A percentile compares a stretch with the other conserved stretches of the same genome.
Conservation (phyloP, 2,797 vertebrate genomes). For the Cyclopterus lumpus region DNA sequence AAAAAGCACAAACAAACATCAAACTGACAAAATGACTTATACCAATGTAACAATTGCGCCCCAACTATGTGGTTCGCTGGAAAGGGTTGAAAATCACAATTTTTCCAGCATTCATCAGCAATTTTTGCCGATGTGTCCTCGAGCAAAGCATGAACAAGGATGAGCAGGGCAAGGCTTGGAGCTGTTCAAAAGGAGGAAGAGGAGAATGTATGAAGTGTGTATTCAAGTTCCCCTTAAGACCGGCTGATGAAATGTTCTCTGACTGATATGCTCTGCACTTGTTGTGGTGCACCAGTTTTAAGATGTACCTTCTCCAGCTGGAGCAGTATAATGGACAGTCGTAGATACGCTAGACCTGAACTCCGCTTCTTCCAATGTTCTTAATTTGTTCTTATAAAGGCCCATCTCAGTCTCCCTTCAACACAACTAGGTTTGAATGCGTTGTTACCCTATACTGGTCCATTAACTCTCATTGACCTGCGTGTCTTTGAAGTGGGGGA, state of each 20-base stretch:
- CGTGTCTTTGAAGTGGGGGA: slow-evolving; percentile 66
- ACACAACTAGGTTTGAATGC: slow-evolving; percentile 30
- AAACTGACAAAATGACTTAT: not conserved
- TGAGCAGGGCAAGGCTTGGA: slow-evolving; percentile 46
- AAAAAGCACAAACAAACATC: not conserved
- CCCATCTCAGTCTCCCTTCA: not conserved
- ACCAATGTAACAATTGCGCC: not conserved
- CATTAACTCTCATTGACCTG: slow-evolving; percentile 65
- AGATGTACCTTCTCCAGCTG: slow-evolving; percentile 24
- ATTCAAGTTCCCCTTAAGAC: slow-evolving; percentile 63
- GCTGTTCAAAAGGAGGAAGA: slow-evolving; percentile 17
- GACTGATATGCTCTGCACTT: slow-evolving; percentile 72
- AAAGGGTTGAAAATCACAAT: not conserved
- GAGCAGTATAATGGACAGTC: slow-evolving; percentile 12
- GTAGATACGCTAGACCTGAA: not conserved
- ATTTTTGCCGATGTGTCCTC: slow-evolving; percentile 40
- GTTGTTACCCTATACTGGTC: slow-evolving; percentile 60
- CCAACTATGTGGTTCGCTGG: not conserved
- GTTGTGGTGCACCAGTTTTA: slow-evolving; percentile 49
- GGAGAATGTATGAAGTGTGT: slow-evolving; percentile 47
- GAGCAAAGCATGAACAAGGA: slow-evolving; percentile 62
- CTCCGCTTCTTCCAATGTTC: not conserved
- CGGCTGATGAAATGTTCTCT: slow-evolving; percentile 73
- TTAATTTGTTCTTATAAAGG: not conserved
- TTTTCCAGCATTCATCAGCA: slow-evolving; percentile 18